Conservation (phyloP, 2,888 invertebrate species). For the Galeopsomyia nigrocyanea region DNA sequence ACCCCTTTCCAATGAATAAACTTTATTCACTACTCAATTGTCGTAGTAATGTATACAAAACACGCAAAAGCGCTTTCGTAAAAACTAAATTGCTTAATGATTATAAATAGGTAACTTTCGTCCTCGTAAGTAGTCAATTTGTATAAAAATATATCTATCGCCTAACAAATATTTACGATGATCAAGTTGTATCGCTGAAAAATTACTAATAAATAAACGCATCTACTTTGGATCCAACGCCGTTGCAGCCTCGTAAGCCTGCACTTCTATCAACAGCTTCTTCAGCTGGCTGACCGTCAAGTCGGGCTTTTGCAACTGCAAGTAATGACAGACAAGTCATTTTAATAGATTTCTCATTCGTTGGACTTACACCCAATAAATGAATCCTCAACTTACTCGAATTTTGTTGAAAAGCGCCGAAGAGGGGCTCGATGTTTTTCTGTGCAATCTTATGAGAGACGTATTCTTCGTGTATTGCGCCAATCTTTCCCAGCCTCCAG, state of each 20-base stretch:
- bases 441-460: constrained; percentile 70
- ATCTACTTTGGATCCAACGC: constrained; percentile 20
- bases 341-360: neutral
- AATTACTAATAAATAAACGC: too few species aligned
- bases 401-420: constrained; percentile 36
- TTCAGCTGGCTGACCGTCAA: constrained; percentile 40
- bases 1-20: too few species aligned
- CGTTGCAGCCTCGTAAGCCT: constrained; percentile 38
- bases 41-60: too few species aligned
- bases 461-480: constrained; percentile 72
- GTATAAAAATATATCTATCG: too few species aligned
- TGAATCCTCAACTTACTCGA: constrained; percentile 27
- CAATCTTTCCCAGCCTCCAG: constrained; percentile 74
- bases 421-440: constrained; percentile 59
- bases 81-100: too few species aligned
- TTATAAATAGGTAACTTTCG: too few species aligned
- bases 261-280: constrained; percentile 33
- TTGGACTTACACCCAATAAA: neutral
- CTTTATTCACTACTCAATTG: too few species aligned
- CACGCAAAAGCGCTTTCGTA: too few species aligned
- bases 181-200: too few species aligned
- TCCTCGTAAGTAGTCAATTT: too few species aligned
- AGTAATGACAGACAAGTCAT: neutral
- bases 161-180: too few species aligned
- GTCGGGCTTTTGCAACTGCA: constrained; percentile 42